Percentiles rank a stretch among this genome's conserved stretches.
These are phyloP conservation scores for Bungarus multicinctus DNA, from an alignment of 2,113 vertebrate genomes.

Conservation along the genomic window DNA sequence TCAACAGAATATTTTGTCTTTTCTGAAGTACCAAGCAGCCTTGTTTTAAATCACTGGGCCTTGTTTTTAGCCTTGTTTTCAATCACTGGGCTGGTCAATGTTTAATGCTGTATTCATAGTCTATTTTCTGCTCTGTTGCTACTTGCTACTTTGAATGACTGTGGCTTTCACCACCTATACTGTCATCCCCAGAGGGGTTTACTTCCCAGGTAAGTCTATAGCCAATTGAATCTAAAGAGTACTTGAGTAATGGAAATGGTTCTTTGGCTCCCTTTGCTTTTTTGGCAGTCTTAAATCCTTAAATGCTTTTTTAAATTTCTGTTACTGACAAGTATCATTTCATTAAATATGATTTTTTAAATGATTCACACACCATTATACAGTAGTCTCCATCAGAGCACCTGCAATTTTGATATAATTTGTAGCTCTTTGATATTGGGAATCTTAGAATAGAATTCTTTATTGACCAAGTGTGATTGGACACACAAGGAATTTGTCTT, in stretches of 20 bases:
- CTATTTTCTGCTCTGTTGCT: background rate
- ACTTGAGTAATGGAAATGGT: background rate
- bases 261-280: constrained; percentile 24
- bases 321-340: constrained; percentile 50
- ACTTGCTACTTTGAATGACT: constrained; percentile 2
- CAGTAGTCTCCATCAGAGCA: constrained; percentile 31
- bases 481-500: no score
- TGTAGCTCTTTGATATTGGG: background rate
- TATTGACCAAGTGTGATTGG: no score
- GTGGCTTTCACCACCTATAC: background rate
- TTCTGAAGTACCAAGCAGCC: background rate
- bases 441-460: background rate
- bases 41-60: background rate
- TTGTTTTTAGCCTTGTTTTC: background rate
- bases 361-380: constrained; percentile 46
- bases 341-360: constrained; percentile 60
- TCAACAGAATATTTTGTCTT: background rate
- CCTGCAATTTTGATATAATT: constrained; percentile 22
- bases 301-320: constrained; percentile 38
- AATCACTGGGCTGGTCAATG: background rate
- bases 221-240: background rate
- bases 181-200: background rate
- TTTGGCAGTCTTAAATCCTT: constrained; percentile 40
- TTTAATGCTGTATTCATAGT: background rate
- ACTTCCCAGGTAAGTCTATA: background rate